phyloP scores from a whole-genome alignment of 2,888 invertebrate species.

The Scaptomyza tumidula region DNA sequence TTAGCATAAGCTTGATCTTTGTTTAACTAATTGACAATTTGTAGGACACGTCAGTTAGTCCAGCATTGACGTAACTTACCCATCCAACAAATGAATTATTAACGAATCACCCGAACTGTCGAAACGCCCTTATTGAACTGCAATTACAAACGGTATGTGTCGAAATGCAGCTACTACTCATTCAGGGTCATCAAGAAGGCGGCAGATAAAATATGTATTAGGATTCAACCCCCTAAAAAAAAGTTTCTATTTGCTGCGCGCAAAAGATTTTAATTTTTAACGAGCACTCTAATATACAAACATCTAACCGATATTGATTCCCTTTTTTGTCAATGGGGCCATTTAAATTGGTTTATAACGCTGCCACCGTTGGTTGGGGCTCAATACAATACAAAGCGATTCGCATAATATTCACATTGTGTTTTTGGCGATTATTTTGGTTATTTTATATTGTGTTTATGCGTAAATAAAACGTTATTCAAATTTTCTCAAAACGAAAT shows the following conservation, averaged over 20 bases:
- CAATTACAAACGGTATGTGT: constrained; percentile 35
- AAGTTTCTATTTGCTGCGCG: too few relatives aligned
- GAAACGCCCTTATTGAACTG: too few relatives aligned
- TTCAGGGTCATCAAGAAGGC: constrained; percentile 6
- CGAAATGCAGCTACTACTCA: not conserved
- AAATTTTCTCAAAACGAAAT: constrained; percentile 38
- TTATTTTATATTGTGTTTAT: constrained; percentile 60
- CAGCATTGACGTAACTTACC: not conserved
- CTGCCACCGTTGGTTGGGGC: constrained; percentile 59
- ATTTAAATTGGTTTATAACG: constrained; percentile 33
- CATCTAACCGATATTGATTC: constrained; percentile 2
- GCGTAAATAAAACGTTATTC: constrained; percentile 55
- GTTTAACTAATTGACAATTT: constrained; percentile 55
- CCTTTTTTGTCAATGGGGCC: constrained; percentile 27
- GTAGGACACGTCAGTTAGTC: constrained; percentile 11
- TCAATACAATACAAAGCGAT: constrained; percentile 20
- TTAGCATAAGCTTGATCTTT: constrained; percentile 53
- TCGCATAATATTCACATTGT: constrained; percentile 66
- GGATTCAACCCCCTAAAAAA: too few relatives aligned
- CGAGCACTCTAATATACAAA: not conserved
- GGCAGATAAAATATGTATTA: too few relatives aligned
- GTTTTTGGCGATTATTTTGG: constrained; percentile 55
- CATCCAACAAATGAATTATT: too few relatives aligned
- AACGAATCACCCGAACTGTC: too few relatives aligned
- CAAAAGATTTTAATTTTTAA: too few relatives aligned